These are phyloP conservation scores for Seira ritae DNA, from an alignment of 2,888 invertebrate species.

Conservation along the genomic window DNA sequence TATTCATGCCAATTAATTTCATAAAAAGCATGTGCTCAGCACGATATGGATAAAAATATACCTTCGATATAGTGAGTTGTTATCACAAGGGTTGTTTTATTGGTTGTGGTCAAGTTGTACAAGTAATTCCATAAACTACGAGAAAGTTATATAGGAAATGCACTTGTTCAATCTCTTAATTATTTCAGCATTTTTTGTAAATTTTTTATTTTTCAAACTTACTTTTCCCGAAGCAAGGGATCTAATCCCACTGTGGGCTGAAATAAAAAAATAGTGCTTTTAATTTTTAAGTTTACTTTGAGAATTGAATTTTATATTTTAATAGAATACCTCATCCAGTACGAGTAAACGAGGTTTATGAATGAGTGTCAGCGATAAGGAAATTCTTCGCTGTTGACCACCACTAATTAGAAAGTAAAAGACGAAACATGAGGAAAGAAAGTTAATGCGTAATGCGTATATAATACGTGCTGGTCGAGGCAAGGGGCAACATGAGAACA, in stretches of 20 bases:
- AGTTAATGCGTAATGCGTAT: too few relatives aligned
- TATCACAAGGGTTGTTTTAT: slow-evolving; percentile 54
- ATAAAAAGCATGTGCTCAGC: too few relatives aligned
- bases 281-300: not conserved
- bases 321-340: slow-evolving; percentile 81
- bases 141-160: not conserved
- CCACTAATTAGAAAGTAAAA: slow-evolving; percentile 74
- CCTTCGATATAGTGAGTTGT: slow-evolving; percentile 64
- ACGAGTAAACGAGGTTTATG: slow-evolving; percentile 80
- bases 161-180: too few relatives aligned
- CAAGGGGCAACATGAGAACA: not conserved
- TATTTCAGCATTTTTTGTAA: too few relatives aligned
- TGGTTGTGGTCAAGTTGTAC: slow-evolving; percentile 23
- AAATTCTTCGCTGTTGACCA: slow-evolving; percentile 76
- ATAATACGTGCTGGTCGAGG: too few relatives aligned
- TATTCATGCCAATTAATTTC: too few relatives aligned
- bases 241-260: slow-evolving; percentile 42
- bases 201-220: too few relatives aligned
- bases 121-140: slow-evolving; percentile 56
- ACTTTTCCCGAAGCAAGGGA: slow-evolving; percentile 31
- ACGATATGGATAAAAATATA: too few relatives aligned
- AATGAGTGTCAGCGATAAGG: slow-evolving; percentile 76
- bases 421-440: not conserved
- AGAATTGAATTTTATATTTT: not conserved
- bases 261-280: not conserved